Evolutionary conservation across 2,888 invertebrate genomes (phyloP), one percentile per base, ranked within the genome.

Genomic region (Celastrina argiolus): DNA sequence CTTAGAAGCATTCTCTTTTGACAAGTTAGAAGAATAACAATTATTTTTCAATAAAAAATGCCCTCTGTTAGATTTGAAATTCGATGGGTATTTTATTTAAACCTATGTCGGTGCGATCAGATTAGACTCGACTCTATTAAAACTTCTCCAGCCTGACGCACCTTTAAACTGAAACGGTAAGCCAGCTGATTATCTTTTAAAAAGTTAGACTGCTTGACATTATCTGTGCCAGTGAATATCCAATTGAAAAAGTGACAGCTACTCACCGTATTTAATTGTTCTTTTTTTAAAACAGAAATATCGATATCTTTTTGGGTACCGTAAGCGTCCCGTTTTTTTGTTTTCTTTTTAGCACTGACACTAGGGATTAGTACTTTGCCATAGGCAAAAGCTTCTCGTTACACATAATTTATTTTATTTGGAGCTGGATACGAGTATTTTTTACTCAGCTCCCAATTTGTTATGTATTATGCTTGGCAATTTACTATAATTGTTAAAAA

Each of bases 91-190:
- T 85, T 82, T 81, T 82, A 83, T 81, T 77, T 81, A 80, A 82
- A 81, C 82, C 84, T 83, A 80, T 78, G 76, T 76, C 73, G 72
- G 73, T 68, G 74, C 80, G 82, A 90, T 90, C 90, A 81, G 87
- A 89, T 89, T 85, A 81, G 77, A 68, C 74, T 73, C 73, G 76
- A 85, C 80, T 90, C 91, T 88, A 90, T 90, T 90, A 90, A 90
- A 90, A 90, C 83, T 90, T 90, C 80, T 81, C 83, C 59, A 28
- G 81, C 81, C 82, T 83, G 82, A 84, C 84, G 83, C 85, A 87
- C 88, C 88, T 88, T 85, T 87, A 84, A 87, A 87, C 87, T 87
- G 87, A 84, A 88, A 88, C 85, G 83, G 86, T 89, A 89, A 90
- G 87, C 87, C 87, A 88, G 88, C 90, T 78, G 90, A 89, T 90